Evolutionary conservation across 2,797 vertebrate species (phyloP).

Genomic region (Oreortyx pictus): DNA sequence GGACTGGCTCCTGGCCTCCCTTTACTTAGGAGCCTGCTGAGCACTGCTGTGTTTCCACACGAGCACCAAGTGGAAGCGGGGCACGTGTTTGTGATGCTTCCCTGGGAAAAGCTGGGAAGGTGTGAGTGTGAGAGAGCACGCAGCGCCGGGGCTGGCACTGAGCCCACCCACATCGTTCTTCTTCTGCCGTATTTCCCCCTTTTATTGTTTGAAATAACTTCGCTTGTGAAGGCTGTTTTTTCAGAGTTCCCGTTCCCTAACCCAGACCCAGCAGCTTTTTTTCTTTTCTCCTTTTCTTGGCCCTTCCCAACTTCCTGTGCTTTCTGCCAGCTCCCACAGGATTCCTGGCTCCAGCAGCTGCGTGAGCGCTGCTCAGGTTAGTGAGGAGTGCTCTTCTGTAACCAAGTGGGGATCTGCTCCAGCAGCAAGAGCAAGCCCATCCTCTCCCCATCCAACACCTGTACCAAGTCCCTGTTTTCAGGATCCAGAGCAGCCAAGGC

Average conservation of each 20-base stretch:
- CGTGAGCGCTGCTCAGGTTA: neutral
- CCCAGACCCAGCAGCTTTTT: neutral
- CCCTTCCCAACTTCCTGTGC: neutral
- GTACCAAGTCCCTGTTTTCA: neutral
- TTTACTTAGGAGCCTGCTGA: accelerated
- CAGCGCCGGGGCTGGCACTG: neutral
- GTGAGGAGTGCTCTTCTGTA: neutral
- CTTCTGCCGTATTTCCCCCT: neutral
- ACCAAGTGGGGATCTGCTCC: neutral
- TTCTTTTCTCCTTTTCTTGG: neutral
- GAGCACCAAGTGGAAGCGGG: neutral
- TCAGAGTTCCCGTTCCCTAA: neutral
- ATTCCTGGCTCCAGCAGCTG: neutral
- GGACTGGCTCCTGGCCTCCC: neutral
- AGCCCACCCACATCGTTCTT: neutral
- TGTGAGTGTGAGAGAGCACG: neutral
- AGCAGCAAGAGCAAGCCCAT: conserved; percentile 8
- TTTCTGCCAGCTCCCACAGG: neutral
- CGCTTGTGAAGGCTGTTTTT: neutral
- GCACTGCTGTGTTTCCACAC: neutral
- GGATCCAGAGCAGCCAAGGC: neutral
- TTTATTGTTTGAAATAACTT: conserved; percentile 31
- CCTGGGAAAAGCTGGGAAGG: neutral
- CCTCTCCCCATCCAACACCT: neutral
- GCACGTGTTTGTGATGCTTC: neutral